These are phyloP conservation scores for Meteorus colon DNA, from an alignment of 2,888 invertebrate species.

Conservation along the genomic window DNA sequence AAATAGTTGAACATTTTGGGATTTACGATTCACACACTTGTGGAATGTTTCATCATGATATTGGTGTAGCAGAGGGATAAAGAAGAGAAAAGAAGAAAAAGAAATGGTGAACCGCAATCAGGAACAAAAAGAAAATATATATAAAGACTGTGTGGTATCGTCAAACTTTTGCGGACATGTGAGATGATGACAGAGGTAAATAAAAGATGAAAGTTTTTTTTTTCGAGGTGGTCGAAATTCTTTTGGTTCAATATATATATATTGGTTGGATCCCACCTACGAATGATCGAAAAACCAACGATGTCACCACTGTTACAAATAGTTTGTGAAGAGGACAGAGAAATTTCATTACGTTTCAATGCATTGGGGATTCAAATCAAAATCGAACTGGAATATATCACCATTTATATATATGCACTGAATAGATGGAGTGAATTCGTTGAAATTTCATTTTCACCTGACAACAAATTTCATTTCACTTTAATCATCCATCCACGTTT, in stretches of 20 bases:
- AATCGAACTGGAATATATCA: background rate
- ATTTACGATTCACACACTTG: slow-evolving; percentile 23
- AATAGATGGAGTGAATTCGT: background rate
- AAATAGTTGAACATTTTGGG: slow-evolving; percentile 13
- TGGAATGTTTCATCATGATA: slow-evolving; percentile 30
- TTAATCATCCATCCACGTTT: background rate
- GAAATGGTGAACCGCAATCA: background rate
- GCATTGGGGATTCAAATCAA: background rate
- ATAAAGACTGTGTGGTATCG: slow-evolving; percentile 1
- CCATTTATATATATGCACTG: background rate
- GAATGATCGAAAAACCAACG: background rate
- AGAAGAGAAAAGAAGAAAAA: background rate
- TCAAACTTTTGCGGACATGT: slow-evolving; percentile 1
- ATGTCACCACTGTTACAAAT: background rate
- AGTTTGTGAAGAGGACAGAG: background rate
- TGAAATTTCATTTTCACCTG: background rate
- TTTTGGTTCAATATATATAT: background rate
- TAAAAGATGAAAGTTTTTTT: background rate
- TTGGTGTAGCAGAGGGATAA: background rate
- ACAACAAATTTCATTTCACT: background rate
- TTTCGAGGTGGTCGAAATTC: background rate
- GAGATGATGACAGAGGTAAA: background rate
- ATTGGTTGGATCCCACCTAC: background rate
- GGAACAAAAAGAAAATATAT: background rate
- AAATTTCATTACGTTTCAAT: background rate